These are phyloP conservation scores for Sinodicranocentrus sp. DNA, from an alignment of 2,888 invertebrate genomes.

Conservation along the genomic window DNA sequence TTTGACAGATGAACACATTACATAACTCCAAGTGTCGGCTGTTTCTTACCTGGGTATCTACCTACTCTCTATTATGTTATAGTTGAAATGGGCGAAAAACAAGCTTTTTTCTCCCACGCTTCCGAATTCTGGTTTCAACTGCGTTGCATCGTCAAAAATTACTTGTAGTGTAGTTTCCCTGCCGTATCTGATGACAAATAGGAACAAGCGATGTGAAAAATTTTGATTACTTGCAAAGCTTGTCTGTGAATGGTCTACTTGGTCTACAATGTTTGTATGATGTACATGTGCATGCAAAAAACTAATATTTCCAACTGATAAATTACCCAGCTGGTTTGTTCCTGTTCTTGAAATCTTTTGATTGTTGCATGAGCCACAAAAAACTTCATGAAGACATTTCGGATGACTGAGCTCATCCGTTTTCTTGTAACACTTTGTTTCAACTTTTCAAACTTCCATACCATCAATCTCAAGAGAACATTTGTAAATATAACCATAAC, in stretches of 20 bases:
- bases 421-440: conserved; percentile 12
- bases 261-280: neutral
- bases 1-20: conserved; percentile 13
- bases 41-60: too few species aligned
- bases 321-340: conserved; percentile 16
- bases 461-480: conserved; percentile 51
- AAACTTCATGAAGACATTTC: conserved; percentile 35
- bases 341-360: conserved; percentile 4
- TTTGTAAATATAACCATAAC: too few species aligned
- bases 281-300: neutral
- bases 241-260: neutral
- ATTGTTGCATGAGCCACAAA: conserved; percentile 8
- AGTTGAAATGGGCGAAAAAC: too few species aligned
- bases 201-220: conserved; percentile 58
- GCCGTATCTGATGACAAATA: conserved; percentile 58
- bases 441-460: conserved; percentile 14
- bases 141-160: neutral
- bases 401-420: conserved; percentile 49
- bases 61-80: too few species aligned
- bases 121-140: conserved; percentile 3
- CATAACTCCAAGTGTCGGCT: neutral
- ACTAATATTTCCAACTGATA: conserved; percentile 5
- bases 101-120: neutral
- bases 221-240: conserved; percentile 30
- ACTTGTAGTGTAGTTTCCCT: neutral